Percentiles rank a stretch among this genome's conserved stretches.
phyloP scores from a whole-genome alignment of 2,888 invertebrate species.

The Callinectes sapidus region DNA sequence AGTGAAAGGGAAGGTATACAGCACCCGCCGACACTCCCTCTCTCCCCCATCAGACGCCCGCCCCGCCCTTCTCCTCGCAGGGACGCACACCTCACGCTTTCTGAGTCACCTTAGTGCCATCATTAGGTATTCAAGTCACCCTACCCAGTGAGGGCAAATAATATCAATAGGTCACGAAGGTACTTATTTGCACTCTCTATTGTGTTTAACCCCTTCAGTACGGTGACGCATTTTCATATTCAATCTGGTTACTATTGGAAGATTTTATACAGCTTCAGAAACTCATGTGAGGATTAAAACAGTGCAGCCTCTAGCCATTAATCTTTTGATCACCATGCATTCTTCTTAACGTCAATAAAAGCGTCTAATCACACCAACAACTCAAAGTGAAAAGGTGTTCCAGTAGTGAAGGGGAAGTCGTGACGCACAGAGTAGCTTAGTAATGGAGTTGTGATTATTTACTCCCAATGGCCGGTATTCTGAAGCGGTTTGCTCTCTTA shows the following conservation, averaged over 20 bases:
- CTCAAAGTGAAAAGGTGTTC: too few relatives aligned
- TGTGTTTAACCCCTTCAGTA: too few relatives aligned
- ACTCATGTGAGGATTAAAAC: too few relatives aligned
- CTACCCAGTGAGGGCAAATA: background rate
- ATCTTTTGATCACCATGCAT: too few relatives aligned
- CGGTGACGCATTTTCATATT: too few relatives aligned
- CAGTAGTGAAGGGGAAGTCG: too few relatives aligned
- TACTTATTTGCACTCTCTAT: background rate
- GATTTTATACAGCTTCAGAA: too few relatives aligned
- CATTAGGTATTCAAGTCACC: conserved; percentile 4
- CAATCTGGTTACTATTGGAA: too few relatives aligned
- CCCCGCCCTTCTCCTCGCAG: background rate
- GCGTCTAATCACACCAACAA: too few relatives aligned
- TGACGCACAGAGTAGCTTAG: background rate
- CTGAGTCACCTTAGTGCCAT: background rate
- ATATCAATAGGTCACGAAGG: background rate
- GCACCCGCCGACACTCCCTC: background rate
- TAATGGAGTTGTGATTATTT: background rate
- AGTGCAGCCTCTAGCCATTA: too few relatives aligned
- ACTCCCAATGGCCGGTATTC: too few relatives aligned
- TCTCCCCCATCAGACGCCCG: background rate
- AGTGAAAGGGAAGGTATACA: background rate
- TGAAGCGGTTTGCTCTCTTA: background rate
- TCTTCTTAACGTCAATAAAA: too few relatives aligned
- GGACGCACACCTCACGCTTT: background rate